phyloP scores from a whole-genome alignment of 2,113 vertebrate genomes.

The Esox niger region DNA sequence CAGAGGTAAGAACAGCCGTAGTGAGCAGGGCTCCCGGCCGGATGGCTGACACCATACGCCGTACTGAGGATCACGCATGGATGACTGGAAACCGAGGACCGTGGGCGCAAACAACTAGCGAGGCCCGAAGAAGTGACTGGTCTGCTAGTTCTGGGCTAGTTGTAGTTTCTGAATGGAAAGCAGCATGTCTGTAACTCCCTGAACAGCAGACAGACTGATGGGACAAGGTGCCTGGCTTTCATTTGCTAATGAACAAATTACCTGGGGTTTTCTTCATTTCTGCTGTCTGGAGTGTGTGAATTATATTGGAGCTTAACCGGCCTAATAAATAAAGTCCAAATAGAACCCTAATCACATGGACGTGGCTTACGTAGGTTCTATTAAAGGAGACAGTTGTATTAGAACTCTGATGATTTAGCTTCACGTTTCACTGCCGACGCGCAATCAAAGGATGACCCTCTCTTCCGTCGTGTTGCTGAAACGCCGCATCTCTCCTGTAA shows the following conservation, averaged over 20 bases:
- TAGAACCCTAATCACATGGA: neutral
- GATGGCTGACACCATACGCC: neutral
- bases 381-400: neutral
- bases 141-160: no score
- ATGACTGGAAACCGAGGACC: no score
- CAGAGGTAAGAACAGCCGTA: constrained; percentile 76
- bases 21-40: neutral
- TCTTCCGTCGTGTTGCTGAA: neutral
- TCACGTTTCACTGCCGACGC: neutral
- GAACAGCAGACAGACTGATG: no score
- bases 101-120: no score
- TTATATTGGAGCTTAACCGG: neutral
- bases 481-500: neutral
- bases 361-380: neutral
- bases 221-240: no score
- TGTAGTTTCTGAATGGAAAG: no score
- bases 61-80: neutral
- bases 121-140: no score
- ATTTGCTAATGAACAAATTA: neutral
- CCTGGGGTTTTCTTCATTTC: neutral
- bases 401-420: neutral
- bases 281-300: neutral
- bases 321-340: neutral
- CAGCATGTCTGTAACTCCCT: no score
- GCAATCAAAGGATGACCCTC: neutral